Conservation (phyloP, 30 jellyfish, hydroid and myxozoan species). For the Turritopsis rubra region DNA sequence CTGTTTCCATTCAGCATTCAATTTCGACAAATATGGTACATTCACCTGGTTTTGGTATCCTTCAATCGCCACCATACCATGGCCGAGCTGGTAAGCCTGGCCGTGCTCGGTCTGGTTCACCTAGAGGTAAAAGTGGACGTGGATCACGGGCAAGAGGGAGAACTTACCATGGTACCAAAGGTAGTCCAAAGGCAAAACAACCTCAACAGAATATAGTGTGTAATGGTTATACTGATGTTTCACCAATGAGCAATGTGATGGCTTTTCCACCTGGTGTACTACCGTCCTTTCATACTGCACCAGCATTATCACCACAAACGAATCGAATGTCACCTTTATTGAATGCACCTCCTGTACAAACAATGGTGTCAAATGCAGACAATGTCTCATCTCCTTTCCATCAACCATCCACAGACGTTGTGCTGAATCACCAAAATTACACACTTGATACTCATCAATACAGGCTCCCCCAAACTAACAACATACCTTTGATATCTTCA, state of each 20-base stretch:
- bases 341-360: neutral
- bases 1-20: conserved; percentile 5
- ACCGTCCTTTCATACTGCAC: neutral
- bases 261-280: neutral
- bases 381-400: neutral
- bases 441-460: neutral
- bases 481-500: neutral
- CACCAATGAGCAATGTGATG: neutral
- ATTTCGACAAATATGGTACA: neutral
- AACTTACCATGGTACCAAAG: neutral
- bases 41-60: neutral
- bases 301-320: neutral
- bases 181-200: neutral
- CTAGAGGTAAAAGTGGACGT: neutral
- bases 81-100: neutral
- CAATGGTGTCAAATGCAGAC: no score
- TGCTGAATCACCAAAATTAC: neutral
- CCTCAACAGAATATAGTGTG: neutral
- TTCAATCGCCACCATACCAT: neutral
- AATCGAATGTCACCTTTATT: neutral
- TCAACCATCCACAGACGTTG: neutral
- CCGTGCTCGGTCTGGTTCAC: neutral
- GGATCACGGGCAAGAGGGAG: conserved; percentile 3
- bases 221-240: neutral
- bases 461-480: neutral